Evolutionary conservation across 2,113 vertebrate genomes (phyloP).

Genomic region (Trochalopteron elliotii): DNA sequence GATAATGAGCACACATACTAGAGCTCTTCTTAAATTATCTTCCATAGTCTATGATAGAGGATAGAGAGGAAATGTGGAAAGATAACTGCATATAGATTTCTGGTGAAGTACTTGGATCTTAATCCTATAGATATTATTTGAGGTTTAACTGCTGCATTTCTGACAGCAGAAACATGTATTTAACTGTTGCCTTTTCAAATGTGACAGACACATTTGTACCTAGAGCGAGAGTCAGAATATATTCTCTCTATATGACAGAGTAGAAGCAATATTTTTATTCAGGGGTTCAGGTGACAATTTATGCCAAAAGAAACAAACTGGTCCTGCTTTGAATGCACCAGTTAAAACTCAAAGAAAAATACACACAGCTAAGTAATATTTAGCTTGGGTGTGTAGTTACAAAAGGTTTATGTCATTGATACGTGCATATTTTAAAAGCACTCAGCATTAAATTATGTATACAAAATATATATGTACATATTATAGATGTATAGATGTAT

Average conservation of each 20-base stretch:
- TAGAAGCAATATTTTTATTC: constrained; percentile 58
- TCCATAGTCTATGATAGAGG: constrained; percentile 4
- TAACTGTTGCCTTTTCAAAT: constrained; percentile 56
- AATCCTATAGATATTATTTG: constrained; percentile 5
- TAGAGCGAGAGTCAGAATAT: background rate
- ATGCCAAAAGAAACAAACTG: constrained; percentile 51
- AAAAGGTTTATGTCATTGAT: background rate
- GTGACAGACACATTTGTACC: constrained; percentile 58
- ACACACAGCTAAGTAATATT: background rate
- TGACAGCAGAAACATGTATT: constrained; percentile 63
- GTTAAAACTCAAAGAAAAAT: constrained; percentile 13
- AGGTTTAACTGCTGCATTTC: constrained; percentile 57
- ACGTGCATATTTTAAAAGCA: background rate
- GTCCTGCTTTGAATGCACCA: background rate
- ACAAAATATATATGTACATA: background rate
- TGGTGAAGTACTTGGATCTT: background rate
- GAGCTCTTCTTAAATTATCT: constrained; percentile 7
- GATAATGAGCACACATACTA: constrained; percentile 13
- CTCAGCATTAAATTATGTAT: background rate
- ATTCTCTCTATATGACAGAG: constrained; percentile 22
- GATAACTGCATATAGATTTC: constrained; percentile 6
- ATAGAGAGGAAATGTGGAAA: constrained; percentile 14
- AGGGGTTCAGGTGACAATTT: constrained; percentile 42
- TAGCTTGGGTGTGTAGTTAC: background rate
- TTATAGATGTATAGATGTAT: background rate